Evolutionary conservation across 1,140 invertebrate species (phyloP).

Genomic region (Calliopsis andreniformis): DNA sequence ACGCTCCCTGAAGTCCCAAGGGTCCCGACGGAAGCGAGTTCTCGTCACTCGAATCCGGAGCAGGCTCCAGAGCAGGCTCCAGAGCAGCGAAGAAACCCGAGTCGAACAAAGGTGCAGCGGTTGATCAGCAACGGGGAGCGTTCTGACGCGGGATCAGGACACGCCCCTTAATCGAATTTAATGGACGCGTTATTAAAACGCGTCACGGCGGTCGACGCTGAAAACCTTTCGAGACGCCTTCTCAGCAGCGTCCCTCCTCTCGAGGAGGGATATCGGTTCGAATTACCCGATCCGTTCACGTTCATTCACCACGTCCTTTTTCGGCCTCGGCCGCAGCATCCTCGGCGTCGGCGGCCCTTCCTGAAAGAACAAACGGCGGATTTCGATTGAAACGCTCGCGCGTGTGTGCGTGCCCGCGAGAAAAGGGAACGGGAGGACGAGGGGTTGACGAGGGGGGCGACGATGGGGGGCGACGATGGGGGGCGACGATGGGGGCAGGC

Average conservation of each 20-base stretch:
- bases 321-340: background rate
- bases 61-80: no score
- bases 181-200: slow-evolving; percentile 2
- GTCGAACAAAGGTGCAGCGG: no score
- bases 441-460: no score
- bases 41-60: no score
- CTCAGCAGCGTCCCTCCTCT: slow-evolving; percentile 18
- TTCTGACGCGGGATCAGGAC: background rate
- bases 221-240: slow-evolving; percentile 1
- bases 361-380: slow-evolving; percentile 51
- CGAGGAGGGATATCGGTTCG: slow-evolving; percentile 27
- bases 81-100: no score
- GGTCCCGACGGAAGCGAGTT: no score
- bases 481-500: no score
- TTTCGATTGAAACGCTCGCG: slow-evolving; percentile 47
- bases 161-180: slow-evolving; percentile 19
- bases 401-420: background rate
- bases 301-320: background rate
- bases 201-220: background rate
- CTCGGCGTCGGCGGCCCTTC: slow-evolving; percentile 22
- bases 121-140: no score
- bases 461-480: no score
- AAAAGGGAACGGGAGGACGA: background rate
- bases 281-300: slow-evolving; percentile 21
- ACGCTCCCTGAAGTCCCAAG: no score